Evolutionary conservation across 2,888 invertebrate species (phyloP), one percentile per base, ranked within the genome.

Genomic region (Aproaerema taeniolella): DNA sequence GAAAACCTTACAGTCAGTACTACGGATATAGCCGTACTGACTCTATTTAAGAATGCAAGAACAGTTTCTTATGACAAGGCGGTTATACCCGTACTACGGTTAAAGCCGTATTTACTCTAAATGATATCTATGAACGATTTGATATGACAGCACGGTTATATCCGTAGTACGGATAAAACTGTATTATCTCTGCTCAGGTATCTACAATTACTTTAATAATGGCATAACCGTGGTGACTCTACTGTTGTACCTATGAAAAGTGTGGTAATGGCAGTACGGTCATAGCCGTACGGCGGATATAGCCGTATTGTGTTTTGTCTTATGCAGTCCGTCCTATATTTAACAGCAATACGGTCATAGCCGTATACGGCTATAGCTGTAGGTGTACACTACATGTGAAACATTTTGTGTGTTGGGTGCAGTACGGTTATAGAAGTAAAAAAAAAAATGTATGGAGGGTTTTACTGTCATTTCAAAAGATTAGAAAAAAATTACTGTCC

Each of bases 201-300:
- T 4, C 4, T 10, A 28, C 9, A 28, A 28, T 7, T 10, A 5
- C 4, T 10, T 10, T 8, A 8, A 28, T 3, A n/a, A 7, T 28
- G 11, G 5, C 28, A 20, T 20, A 20, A 8, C 20, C 20, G 20
- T 8, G 4, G 20, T 20, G 20, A 20, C 20, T 20, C 4, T 20
- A 20, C 8, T 6, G 8, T 20, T 20, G 8, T 20, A 8, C 8
- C 20, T 6, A 6, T 20, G 8, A 20, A 20, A 20, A n/a, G n/a
- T n/a, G n/a, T n/a, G n/a, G n/a, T n/a, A 4, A 29, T 29, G 29
- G 12, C 29, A 29, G 12, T 29, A 29, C 29, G 29, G 29, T 12
- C 12, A 12, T 2, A 12, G 12, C 29, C 12, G 12, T 12, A 12
- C 12, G 8, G 29, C 20, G 4, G 20, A 20, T 8, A n/a, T n/a